phyloP scores from a whole-genome alignment of 2,113 vertebrate species.

The Genyomyrus donnyi region DNA sequence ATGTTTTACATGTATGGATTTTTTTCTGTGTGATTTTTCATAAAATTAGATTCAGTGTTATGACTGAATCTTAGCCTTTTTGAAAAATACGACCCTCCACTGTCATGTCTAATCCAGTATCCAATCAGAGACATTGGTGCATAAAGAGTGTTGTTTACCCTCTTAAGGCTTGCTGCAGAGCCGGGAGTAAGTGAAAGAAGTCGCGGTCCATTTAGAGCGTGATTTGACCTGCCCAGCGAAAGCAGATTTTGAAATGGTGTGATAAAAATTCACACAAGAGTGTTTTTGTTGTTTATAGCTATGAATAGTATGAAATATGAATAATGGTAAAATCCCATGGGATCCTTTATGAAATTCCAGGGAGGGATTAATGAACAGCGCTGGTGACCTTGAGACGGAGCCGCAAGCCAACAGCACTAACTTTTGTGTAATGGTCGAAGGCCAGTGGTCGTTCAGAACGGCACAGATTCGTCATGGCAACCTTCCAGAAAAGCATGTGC shows the following conservation, averaged over 20 bases:
- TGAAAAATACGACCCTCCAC: neutral
- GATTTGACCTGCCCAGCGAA: neutral
- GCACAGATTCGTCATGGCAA: constrained; percentile 27
- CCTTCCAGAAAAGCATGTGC: constrained; percentile 44
- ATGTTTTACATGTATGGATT: neutral
- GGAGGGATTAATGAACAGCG: neutral
- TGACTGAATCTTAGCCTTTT: neutral
- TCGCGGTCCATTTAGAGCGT: neutral
- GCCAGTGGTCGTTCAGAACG: constrained; percentile 26
- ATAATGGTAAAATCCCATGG: neutral
- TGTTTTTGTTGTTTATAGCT: neutral
- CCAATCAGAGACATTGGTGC: neutral
- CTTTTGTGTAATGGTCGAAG: constrained; percentile 21
- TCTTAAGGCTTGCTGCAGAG: neutral
- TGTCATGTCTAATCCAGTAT: neutral
- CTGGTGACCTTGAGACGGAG: neutral
- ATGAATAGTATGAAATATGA: neutral
- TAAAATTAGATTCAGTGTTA: neutral
- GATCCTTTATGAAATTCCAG: neutral
- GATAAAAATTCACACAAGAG: neutral
- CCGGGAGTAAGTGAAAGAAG: neutral
- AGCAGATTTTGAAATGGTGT: neutral
- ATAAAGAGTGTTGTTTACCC: neutral
- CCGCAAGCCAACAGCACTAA: neutral
- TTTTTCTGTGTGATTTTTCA: neutral